Evolutionary conservation across 2,888 invertebrate genomes (phyloP).

Genomic region (Holacanthella duospinosa): DNA sequence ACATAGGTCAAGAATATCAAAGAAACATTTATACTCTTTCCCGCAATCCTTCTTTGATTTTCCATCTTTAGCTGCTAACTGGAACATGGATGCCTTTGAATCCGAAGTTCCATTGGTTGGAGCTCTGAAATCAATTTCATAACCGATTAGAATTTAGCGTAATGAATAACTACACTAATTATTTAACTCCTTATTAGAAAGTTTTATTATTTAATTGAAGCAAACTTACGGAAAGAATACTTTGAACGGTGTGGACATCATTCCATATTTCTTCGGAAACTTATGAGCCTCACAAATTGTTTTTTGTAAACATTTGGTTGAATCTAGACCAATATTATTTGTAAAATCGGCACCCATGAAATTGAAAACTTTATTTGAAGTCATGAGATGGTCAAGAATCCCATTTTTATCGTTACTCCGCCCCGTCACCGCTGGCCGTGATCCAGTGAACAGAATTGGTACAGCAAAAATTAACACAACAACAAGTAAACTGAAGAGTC

Average conservation of each 20-base stretch:
- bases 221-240: slow-evolving; percentile 37
- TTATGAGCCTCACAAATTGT: slow-evolving; percentile 36
- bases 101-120: slow-evolving; percentile 31
- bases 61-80: slow-evolving; percentile 35
- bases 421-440: slow-evolving; percentile 28
- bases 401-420: slow-evolving; percentile 21
- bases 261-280: slow-evolving; percentile 33
- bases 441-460: slow-evolving; percentile 35
- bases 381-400: slow-evolving; percentile 32
- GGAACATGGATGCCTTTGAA: slow-evolving; percentile 27
- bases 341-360: slow-evolving; percentile 36
- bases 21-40: slow-evolving; percentile 33
- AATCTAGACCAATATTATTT: slow-evolving; percentile 35
- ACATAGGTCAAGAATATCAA: slow-evolving; percentile 34
- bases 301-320: slow-evolving; percentile 34
- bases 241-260: slow-evolving; percentile 34
- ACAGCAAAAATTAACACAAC: slow-evolving; percentile 34
- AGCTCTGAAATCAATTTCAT: background rate
- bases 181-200: slow-evolving; percentile 5
- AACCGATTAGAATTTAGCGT: no score
- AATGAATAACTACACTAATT: no score
- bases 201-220: slow-evolving; percentile 8
- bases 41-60: slow-evolving; percentile 33
- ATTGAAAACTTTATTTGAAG: slow-evolving; percentile 34
- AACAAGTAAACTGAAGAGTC: slow-evolving; percentile 32